phyloP scores from a whole-genome alignment of 2,888 invertebrate species.

The Dasysyrphus albostriatus region DNA sequence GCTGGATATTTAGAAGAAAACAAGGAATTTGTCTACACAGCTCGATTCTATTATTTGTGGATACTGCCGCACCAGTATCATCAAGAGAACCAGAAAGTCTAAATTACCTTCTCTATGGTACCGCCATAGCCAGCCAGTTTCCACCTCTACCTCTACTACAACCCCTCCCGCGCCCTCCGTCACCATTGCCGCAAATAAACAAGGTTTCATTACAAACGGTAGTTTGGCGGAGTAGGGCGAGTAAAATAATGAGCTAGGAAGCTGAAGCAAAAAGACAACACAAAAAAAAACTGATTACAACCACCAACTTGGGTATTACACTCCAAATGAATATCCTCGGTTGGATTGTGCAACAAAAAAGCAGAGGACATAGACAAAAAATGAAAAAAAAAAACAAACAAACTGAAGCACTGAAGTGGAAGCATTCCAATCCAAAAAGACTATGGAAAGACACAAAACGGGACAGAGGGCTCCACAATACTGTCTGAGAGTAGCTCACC shows the following conservation, averaged over 20 bases:
- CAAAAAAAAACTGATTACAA: constrained; percentile 55
- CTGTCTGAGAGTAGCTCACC: constrained; percentile 39
- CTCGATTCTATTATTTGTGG: constrained; percentile 39
- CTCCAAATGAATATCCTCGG: constrained; percentile 63
- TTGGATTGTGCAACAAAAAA: constrained; percentile 25
- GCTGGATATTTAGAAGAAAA: neutral
- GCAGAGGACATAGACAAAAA: neutral
- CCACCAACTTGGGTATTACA: constrained; percentile 67
- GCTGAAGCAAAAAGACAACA: neutral
- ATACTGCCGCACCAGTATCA: neutral
- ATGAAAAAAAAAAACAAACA: too few relatives aligned
- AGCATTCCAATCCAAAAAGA: constrained; percentile 62
- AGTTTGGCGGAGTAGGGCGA: constrained; percentile 38
- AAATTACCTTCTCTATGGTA: constrained; percentile 52
- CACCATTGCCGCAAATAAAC: constrained; percentile 58
- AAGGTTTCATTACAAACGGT: constrained; percentile 51
- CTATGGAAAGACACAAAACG: neutral
- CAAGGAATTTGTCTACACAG: constrained; percentile 32
- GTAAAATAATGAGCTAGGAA: constrained; percentile 35
- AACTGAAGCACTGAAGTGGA: constrained; percentile 62
- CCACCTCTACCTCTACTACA: neutral
- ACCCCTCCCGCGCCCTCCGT: neutral
- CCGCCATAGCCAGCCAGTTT: too few relatives aligned
- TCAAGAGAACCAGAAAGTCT: constrained; percentile 16
- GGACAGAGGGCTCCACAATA: constrained; percentile 10